Evolutionary conservation across 2,797 vertebrate species (phyloP).

Genomic region (Trachops cirrhosus): DNA sequence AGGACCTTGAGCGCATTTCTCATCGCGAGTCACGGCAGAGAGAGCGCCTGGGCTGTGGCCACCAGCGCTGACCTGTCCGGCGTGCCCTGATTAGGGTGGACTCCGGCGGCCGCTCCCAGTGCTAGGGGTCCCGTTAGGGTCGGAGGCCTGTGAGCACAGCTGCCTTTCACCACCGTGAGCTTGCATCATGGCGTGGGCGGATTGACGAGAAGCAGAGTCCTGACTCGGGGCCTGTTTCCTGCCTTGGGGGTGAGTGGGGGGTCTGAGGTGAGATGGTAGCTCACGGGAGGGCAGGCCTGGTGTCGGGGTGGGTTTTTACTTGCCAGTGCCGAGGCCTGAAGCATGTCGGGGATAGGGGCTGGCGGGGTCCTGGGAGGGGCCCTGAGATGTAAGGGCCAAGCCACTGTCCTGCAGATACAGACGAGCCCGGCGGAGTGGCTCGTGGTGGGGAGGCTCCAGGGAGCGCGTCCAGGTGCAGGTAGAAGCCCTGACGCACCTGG

Average conservation of each 20-base stretch:
- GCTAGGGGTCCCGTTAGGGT: neutral
- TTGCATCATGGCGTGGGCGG: accelerated
- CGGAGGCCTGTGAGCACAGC: neutral
- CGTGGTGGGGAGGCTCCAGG: accelerated
- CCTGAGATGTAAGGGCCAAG: too few species aligned
- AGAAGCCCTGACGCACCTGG: neutral
- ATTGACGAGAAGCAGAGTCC: neutral
- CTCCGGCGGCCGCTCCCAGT: accelerated
- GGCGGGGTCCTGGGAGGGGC: too few species aligned
- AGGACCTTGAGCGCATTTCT: neutral
- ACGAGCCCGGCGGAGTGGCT: accelerated
- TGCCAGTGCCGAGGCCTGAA: neutral
- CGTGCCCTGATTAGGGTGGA: neutral
- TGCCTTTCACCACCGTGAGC: accelerated
- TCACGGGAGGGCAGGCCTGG: neutral
- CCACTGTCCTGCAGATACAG: neutral
- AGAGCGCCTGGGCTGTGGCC: neutral
- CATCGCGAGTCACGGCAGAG: accelerated
- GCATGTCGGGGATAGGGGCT: neutral
- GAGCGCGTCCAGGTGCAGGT: neutral
- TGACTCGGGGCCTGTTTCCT: neutral
- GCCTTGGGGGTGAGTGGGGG: too few species aligned
- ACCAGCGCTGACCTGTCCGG: neutral
- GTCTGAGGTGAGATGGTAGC: too few species aligned
- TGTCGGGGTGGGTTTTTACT: neutral